Evolutionary conservation across 2,888 invertebrate species (phyloP).

Genomic region (Caenorhabditis imperialis): DNA sequence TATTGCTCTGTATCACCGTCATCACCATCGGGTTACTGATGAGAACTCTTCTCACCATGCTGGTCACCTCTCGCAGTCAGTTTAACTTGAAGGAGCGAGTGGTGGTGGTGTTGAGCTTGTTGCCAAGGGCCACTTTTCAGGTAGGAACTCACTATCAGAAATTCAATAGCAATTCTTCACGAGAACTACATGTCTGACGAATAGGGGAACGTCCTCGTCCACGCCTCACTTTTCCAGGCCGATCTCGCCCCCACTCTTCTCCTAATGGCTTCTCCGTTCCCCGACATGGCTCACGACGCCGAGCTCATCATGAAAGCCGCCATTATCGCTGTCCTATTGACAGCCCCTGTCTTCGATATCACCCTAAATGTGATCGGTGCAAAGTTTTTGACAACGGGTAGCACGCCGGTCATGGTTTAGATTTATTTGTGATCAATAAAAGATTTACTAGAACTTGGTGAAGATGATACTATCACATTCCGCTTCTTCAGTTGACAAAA

Average conservation of each 20-base stretch:
- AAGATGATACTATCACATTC: too few species aligned
- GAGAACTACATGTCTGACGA: too few species aligned
- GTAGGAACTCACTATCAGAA: background rate
- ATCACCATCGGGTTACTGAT: conserved; percentile 17
- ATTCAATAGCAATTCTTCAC: too few species aligned
- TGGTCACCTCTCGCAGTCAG: background rate
- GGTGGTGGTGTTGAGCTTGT: conserved; percentile 6
- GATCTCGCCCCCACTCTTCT: conserved; percentile 18
- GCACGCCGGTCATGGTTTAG: too few species aligned
- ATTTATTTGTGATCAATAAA: too few species aligned
- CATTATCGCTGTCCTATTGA: conserved; percentile 29
- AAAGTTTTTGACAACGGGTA: conserved; percentile 1
- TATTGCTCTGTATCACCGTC: conserved; percentile 1
- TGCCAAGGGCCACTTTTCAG: conserved; percentile 18
- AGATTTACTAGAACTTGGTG: too few species aligned
- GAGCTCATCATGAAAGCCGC: conserved; percentile 12
- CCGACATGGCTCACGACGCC: conserved; percentile 1
- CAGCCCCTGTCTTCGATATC: conserved; percentile 36
- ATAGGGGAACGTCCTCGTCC: too few species aligned
- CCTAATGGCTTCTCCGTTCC: conserved; percentile 2
- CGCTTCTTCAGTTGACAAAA: too few species aligned
- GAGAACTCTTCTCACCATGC: background rate
- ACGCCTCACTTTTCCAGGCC: conserved; percentile 9
- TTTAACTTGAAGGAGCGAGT: conserved; percentile 8
- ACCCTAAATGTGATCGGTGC: conserved; percentile 4